Evolutionary conservation across 2,113 vertebrate species (phyloP), one percentile per base, ranked within the genome.

Genomic region (Tachycineta bicolor): DNA sequence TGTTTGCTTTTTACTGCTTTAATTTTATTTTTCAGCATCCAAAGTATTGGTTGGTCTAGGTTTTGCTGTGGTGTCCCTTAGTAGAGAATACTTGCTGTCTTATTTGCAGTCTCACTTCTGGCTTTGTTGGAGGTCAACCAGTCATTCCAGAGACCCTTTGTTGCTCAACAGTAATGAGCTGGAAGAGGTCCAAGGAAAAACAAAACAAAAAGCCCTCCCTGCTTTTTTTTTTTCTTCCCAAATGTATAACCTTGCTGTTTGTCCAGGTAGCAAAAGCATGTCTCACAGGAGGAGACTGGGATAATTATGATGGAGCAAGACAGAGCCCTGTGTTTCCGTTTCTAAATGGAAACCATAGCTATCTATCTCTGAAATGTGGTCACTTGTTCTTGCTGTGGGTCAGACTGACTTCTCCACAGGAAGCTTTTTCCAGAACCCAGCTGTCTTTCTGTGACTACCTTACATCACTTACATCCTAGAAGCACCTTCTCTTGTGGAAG

Each of bases 301-400:
- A 43, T 89, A 50, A 63, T 77, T 71, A 28, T 12, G 56, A 15
- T 89, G 33, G 70, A 60, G 50, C 33, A 50, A 80, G 79, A 56
- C 28, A 16, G 64, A 62, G 26, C 26, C 39, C n/a, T 13, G 1
- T 28, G 19, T 67, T 93, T 76, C 34, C 10, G 18, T 86, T 76
- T 74, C 73, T 65, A 65, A 64, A 33, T 52, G 58, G 39, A 53
- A 79, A 4, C n/a, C 12, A 3, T 70, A 74, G 24, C 16, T 43
- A 0, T 46, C 46, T 65, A 0, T 69, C 34, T 92, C 64, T 10
- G 44, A 68, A 23, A 17, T 1, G 2, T 55, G 15, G 17, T 47
- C 43, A 11, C 26, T 82, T n/a, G 2, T 81, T 90, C 68, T 90
- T 37, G 46, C 88, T 83, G 2, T 67, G 47, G 83, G 64, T 83